Percentiles rank a stretch among this genome's conserved stretches.
phyloP scores from a whole-genome alignment of 2,797 vertebrate genomes.

The Notamacropus eugenii region DNA sequence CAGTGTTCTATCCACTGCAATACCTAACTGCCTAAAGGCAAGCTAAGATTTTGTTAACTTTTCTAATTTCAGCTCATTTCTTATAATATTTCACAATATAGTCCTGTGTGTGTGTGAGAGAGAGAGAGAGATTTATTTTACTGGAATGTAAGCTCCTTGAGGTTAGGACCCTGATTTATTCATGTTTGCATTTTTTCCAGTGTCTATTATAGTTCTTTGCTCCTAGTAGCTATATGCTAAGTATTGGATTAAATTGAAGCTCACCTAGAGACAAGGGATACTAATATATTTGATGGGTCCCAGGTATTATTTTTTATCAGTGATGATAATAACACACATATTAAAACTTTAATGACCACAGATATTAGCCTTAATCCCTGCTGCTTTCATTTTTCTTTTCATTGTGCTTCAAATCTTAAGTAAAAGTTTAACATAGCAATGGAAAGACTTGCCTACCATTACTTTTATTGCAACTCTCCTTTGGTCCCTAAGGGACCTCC shows the following conservation, averaged over 20 bases:
- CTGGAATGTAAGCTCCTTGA: neutral
- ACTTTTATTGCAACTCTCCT: conserved; percentile 32
- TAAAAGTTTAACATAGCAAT: conserved; percentile 41
- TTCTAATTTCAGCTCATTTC: neutral
- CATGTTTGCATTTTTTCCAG: neutral
- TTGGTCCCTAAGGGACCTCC: neutral
- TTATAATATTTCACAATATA: neutral
- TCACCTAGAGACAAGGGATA: neutral
- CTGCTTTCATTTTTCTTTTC: conserved; percentile 37
- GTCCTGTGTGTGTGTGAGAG: neutral
- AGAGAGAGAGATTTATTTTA: neutral
- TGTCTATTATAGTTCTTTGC: neutral
- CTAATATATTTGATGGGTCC: neutral
- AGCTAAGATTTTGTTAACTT: neutral
- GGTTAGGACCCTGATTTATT: neutral
- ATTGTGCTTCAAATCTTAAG: conserved; percentile 25
- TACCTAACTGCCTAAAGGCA: neutral
- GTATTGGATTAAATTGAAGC: neutral
- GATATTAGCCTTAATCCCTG: conserved; percentile 42
- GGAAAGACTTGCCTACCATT: conserved; percentile 29
- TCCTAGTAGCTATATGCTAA: neutral
- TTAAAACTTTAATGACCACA: neutral
- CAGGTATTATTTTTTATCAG: neutral
- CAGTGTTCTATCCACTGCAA: neutral
- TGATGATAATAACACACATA: neutral